Evolutionary conservation across 2,113 vertebrate species (phyloP).

Genomic region (Triplophysa tibetana): DNA sequence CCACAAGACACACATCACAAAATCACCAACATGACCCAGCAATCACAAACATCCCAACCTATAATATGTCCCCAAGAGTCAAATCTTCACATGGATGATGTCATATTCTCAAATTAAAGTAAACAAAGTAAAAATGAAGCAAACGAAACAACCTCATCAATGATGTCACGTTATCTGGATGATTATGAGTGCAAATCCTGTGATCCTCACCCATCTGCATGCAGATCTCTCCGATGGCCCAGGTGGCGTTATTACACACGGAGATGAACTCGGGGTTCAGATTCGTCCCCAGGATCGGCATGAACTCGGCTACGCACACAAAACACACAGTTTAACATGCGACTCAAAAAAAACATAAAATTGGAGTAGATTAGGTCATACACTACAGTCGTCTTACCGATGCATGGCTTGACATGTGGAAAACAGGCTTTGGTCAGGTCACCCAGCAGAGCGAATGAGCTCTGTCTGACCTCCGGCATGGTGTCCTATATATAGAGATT

Average conservation of each 20-base stretch:
- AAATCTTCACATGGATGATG: too few relatives aligned
- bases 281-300: constrained; percentile 96
- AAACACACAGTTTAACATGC: constrained; percentile 19
- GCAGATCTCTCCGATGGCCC: constrained; percentile 97
- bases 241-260: constrained; percentile 94
- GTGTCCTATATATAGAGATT: constrained; percentile 77
- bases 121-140: too few relatives aligned
- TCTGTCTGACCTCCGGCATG: constrained; percentile 95
- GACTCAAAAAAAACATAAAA: neutral
- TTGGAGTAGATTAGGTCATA: neutral
- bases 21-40: neutral
- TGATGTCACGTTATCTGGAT: neutral
- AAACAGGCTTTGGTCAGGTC: constrained; percentile 96
- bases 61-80: too few relatives aligned
- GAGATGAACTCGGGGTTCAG: constrained; percentile 96
- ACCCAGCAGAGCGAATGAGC: constrained; percentile 90
- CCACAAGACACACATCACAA: neutral
- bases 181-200: neutral
- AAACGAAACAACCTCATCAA: neutral
- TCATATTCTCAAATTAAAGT: too few relatives aligned
- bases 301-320: constrained; percentile 85
- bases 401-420: constrained; percentile 92
- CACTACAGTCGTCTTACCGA: constrained; percentile 73
- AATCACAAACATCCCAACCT: neutral
- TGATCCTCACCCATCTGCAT: constrained; percentile 92